Base-by-base conservation (phyloP, 2,797 vertebrate genomes). In the Lacerta bilineata region DNA sequence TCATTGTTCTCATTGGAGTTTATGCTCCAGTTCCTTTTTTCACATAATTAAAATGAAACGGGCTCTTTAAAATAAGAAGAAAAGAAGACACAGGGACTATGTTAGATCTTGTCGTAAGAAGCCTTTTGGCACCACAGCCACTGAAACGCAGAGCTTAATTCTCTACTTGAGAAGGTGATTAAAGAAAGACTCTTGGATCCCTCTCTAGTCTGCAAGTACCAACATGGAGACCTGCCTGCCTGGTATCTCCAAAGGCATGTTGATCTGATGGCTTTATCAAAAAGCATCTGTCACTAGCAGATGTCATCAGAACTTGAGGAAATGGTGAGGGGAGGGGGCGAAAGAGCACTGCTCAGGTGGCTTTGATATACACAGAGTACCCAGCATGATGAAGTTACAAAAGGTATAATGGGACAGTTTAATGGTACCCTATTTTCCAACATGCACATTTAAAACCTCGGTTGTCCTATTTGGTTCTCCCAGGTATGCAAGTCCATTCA, bases 101-200 rank as follows among this genome's bases (percentile, higher is more conserved):
- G 95, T 93, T 94, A 94, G 94, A 94, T 93, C 92, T 94, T 93
- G 95, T 91, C 94, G 77, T 93, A 93, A 95, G 93, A 95, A 94
- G 90, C 92, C 61, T 77, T 85, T 91, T 96, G 95, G 95, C 95
- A 96, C 91, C 94, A 94, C 94, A 94, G 92, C 93, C 93, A 92
- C 92, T 92, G 92, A 94, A 95, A 93, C 91, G 85, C 91, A 81
- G 89, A 93, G 91, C 94, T 95, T 95, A 95, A 95, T 95, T 95
- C 94, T 94, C 89, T 91, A 88, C 93, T 95, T 96, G 95, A 95
- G 95, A 95, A 94, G 93, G 95, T 94, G 95, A 96, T 95, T 95
- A 95, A 94, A 94, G 94, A 94, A 93, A 91, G 93, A 76, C 92
- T 94, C 94, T 95, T 95, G 93, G 93, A 95, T 94, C 76, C 93